Evolutionary conservation across 2,888 invertebrate species (phyloP).

Genomic region (Bimastos eiseni): DNA sequence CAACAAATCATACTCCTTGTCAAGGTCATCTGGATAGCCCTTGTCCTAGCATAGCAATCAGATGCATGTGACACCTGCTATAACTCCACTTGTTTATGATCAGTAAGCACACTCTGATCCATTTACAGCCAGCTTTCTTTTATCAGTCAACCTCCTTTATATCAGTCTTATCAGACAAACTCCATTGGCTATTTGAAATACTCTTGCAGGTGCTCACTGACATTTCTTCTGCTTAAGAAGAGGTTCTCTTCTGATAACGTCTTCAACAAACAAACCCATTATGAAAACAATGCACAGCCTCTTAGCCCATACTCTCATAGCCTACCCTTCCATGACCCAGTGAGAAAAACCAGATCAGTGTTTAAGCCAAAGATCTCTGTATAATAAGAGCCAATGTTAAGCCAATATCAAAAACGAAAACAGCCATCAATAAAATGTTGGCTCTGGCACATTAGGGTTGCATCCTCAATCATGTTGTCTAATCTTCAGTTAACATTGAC

Average conservation of each 20-base stretch:
- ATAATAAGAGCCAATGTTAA: neutral
- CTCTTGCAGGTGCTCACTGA: neutral
- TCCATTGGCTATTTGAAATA: neutral
- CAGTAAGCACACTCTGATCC: neutral
- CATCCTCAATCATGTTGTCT: neutral
- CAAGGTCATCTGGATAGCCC: too few species aligned
- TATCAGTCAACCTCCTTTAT: neutral
- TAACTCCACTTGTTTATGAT: neutral
- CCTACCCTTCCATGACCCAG: neutral
- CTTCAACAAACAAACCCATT: neutral
- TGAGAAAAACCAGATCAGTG: neutral
- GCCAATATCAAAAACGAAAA: neutral
- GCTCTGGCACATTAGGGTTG: neutral
- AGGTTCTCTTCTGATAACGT: neutral
- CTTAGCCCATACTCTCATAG: neutral
- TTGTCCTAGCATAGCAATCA: too few species aligned
- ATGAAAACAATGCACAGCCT: neutral
- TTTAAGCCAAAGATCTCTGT: neutral
- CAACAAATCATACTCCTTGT: neutral
- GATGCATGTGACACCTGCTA: neutral
- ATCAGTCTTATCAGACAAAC: slow-evolving; percentile 13
- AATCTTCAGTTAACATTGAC: neutral
- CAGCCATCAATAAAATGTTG: neutral
- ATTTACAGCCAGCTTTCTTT: neutral
- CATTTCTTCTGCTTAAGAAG: neutral